phyloP scores from a whole-genome alignment of 2,888 invertebrate species.

The Tetranychus piercei region DNA sequence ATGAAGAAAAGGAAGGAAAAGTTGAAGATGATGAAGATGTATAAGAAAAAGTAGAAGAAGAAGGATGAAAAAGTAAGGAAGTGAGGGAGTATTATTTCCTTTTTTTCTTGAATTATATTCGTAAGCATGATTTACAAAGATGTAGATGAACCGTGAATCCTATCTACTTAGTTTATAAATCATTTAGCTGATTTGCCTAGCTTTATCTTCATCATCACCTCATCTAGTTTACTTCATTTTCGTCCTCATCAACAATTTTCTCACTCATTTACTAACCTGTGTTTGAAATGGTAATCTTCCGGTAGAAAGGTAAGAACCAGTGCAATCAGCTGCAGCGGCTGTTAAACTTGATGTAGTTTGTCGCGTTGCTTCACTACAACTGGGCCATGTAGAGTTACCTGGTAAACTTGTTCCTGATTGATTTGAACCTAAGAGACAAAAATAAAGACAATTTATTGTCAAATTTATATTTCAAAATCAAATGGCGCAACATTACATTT shows the following conservation, averaged over 20 bases:
- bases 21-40: too few relatives aligned
- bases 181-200: neutral
- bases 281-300: conserved; percentile 9
- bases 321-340: neutral
- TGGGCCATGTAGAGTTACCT: conserved; percentile 8
- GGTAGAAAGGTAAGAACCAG: conserved; percentile 6
- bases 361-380: conserved; percentile 8
- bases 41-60: neutral
- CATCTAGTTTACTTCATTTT: neutral
- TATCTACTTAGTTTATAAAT: neutral
- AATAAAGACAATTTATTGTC: too few relatives aligned
- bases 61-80: neutral
- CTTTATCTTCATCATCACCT: neutral
- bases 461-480: too few relatives aligned
- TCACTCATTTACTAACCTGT: neutral
- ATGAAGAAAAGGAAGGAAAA: too few relatives aligned
- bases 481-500: too few relatives aligned
- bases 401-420: conserved; percentile 6
- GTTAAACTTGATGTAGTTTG: conserved; percentile 3
- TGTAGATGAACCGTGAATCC: neutral
- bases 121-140: neutral
- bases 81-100: neutral
- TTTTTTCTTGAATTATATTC: neutral
- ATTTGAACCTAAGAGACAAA: neutral
- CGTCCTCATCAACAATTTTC: neutral